Base-by-base conservation (phyloP, 2,888 invertebrate genomes). In the Lymantria monacha region DNA sequence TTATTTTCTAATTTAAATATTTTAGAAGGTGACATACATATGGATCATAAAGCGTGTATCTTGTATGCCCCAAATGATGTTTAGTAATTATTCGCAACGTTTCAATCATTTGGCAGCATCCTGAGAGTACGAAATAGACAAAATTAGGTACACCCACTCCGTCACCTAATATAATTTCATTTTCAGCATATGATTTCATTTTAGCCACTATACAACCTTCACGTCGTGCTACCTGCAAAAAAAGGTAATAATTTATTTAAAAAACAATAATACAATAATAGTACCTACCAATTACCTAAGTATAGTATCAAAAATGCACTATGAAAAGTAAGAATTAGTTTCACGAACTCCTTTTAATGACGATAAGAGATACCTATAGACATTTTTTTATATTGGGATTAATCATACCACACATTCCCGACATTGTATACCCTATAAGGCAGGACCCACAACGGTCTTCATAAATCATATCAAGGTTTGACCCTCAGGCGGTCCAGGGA, bases 161-260 rank as follows among this genome's bases (percentile, higher is more conserved):
- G 55, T 92, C 92, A 0, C 93, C 93, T 11, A 93, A 74, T 3
- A 93, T 69, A 9, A 92, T 93, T 63, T 94, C 93, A 59, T 93
- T 92, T 0, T 82, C 59, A 14, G 81, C 79, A 66, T 87, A 94
- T 1, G 89, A 77, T 69, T 92, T 93, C 71, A 94, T 91, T 79
- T 93, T 93, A 5, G 94, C 93, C 30, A 94, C 84, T 61, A 94
- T 93, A 65, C 94, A 94, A 66, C 94, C 94, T 76, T 95, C 94
- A 43, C 93, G 89, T 47, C 91, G 90, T 0, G 93, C 88, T 0
- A 92, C 87, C 91, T 91, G 64, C 15, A 44, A 49, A 60, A 44
- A 9, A 14, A 41, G 14, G 12, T 9, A 41, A 36, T 30, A 13
- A 22, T 22, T 22, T 22, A 22, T 22, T 22, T 22, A 5, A 3